phyloP scores from a whole-genome alignment of 1,140 invertebrate genomes.

The Bombus polaris region DNA sequence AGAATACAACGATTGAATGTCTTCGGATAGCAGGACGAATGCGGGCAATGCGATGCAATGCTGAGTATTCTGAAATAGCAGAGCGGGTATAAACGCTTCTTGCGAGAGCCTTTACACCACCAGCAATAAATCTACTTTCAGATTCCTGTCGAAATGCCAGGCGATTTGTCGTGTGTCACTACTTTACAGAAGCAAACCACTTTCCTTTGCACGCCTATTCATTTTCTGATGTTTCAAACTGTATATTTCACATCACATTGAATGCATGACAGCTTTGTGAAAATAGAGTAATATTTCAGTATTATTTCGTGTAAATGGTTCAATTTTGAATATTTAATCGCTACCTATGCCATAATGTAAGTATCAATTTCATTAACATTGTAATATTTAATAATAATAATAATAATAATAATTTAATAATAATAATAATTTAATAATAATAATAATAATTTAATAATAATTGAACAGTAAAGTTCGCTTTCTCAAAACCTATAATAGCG shows the following conservation, averaged over 20 bases:
- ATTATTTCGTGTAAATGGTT: not conserved
- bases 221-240: constrained; percentile 55
- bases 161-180: constrained; percentile 64
- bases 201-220: constrained; percentile 54
- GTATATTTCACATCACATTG: not conserved
- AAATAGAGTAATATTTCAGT: not conserved
- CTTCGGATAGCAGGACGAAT: constrained; percentile 35
- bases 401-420: too few species aligned
- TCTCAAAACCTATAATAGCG: too few species aligned
- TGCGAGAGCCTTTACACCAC: constrained; percentile 55
- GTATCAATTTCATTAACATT: too few species aligned
- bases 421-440: too few species aligned
- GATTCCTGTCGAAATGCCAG: constrained; percentile 66
- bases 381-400: too few species aligned
- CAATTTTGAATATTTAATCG: not conserved
- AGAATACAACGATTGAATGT: constrained; percentile 37
- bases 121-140: constrained; percentile 64
- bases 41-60: constrained; percentile 7
- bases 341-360: too few species aligned
- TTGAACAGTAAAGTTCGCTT: too few species aligned
- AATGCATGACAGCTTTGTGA: not conserved
- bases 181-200: constrained; percentile 54
- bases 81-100: constrained; percentile 44
- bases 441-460: too few species aligned
- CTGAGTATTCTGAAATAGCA: constrained; percentile 42